A percentile compares a stretch with the other conserved stretches of the same genome.
phyloP scores from a whole-genome alignment of 1,140 invertebrate species.

The Helicoverpa zea region DNA sequence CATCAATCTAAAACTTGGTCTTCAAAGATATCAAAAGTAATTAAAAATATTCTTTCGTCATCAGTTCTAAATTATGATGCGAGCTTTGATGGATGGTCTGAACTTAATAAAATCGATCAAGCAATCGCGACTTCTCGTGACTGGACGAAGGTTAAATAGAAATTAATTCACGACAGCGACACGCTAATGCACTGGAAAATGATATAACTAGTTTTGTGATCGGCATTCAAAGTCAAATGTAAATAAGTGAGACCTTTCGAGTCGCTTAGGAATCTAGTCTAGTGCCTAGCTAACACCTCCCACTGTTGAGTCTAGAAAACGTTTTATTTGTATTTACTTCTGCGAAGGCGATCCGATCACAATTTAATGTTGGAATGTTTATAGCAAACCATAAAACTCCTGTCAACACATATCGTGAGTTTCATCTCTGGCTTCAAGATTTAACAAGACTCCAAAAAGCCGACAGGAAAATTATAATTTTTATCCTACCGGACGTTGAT shows the following conservation, averaged over 20 bases:
- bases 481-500: background rate
- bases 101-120: conserved; percentile 33
- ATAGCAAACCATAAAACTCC: background rate
- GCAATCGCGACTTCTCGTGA: conserved; percentile 43
- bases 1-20: background rate
- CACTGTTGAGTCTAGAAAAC: conserved; percentile 22
- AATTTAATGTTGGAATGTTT: background rate
- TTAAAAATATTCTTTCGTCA: conserved; percentile 3
- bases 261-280: conserved; percentile 43
- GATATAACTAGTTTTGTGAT: conserved; percentile 49
- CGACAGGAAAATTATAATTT: background rate
- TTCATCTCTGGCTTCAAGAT: background rate
- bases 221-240: conserved; percentile 52
- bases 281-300: conserved; percentile 28
- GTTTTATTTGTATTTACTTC: conserved; percentile 23
- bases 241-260: conserved; percentile 49
- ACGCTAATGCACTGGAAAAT: conserved; percentile 48
- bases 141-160: conserved; percentile 43
- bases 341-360: conserved; percentile 4
- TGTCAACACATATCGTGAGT: conserved; percentile 6
- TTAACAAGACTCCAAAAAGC: background rate
- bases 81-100: conserved; percentile 1
- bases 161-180: conserved; percentile 44
- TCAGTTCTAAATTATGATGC: background rate
- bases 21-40: background rate